Conservation (phyloP, 2,113 vertebrate species). For the Mobula hypostoma region DNA sequence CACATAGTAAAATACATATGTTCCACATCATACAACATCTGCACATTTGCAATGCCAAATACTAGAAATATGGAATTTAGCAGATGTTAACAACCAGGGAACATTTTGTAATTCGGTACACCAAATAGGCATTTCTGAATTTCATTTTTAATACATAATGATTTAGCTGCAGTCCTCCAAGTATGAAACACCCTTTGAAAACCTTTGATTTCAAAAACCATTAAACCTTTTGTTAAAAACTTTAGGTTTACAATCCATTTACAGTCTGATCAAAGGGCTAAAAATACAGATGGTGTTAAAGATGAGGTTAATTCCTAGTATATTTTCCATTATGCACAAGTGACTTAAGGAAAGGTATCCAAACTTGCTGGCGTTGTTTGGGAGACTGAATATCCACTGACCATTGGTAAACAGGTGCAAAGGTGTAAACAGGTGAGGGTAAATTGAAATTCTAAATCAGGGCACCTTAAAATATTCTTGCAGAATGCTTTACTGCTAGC, state of each 20-base stretch:
- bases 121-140: not conserved
- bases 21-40: not conserved
- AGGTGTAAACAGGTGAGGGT: not conserved
- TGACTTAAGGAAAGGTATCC: not conserved
- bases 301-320: not conserved
- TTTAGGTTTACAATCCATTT: not conserved
- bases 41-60: not conserved
- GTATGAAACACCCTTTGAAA: not conserved
- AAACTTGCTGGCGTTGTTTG: not conserved
- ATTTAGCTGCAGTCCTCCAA: not conserved
- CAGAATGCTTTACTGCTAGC: not conserved
- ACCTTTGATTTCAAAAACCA: not conserved
- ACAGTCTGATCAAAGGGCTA: not conserved
- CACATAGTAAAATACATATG: not conserved
- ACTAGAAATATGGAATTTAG: not conserved
- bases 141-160: not conserved
- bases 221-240: not conserved
- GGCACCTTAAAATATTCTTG: not conserved
- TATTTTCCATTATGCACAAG: not conserved
- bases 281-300: not conserved
- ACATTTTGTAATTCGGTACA: not conserved
- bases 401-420: not conserved
- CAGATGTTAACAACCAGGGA: not conserved
- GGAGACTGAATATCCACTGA: not conserved
- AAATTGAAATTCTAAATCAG: not conserved